Evolutionary conservation across 2,113 vertebrate genomes (phyloP).

Genomic region (Trachemys scripta): DNA sequence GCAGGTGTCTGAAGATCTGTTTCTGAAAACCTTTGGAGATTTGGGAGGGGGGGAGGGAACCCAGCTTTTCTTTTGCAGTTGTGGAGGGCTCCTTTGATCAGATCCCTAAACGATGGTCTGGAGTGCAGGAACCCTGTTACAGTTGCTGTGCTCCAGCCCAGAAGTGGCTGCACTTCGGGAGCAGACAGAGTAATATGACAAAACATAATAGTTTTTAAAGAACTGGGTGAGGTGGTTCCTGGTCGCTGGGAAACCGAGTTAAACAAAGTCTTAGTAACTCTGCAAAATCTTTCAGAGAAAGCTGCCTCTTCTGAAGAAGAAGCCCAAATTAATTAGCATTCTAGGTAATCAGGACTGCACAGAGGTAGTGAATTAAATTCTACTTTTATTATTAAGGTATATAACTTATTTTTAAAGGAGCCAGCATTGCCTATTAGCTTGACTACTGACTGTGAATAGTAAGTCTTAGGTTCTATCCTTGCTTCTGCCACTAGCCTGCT

Average conservation of each 20-base stretch:
- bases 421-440: not conserved
- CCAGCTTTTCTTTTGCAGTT: not conserved
- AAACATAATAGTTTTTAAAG: not conserved
- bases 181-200: not conserved
- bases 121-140: not conserved
- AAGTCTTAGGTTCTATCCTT: not conserved
- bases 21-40: not conserved
- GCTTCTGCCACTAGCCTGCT: not conserved
- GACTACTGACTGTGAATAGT: not conserved
- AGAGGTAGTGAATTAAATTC: not conserved
- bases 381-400: not conserved
- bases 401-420: not conserved
- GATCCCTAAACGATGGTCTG: not conserved
- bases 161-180: not conserved
- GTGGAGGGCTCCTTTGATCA: not conserved
- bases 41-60: rapidly evolving
- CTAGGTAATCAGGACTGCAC: not conserved
- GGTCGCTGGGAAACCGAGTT: not conserved
- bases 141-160: not conserved
- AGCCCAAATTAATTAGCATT: not conserved
- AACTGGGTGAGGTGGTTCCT: not conserved
- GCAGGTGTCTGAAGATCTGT: not conserved
- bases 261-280: not conserved
- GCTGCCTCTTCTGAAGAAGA: not conserved
- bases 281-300: not conserved